Percentiles rank a stretch among this genome's conserved stretches.
These are phyloP conservation scores for Aphis gossypii DNA, from an alignment of 1,140 invertebrate genomes.

Conservation along the genomic window DNA sequence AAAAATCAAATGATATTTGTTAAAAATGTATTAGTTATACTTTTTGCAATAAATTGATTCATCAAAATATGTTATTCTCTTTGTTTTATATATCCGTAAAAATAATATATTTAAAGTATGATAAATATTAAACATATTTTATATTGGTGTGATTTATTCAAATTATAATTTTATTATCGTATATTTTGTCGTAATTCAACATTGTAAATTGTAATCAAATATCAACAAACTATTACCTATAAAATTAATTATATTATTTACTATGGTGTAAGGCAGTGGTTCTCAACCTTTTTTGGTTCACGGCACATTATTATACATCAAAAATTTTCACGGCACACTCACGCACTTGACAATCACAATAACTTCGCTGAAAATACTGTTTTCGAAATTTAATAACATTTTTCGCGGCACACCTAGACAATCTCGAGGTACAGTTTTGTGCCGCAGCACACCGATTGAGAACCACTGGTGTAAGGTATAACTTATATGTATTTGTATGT, in stretches of 20 bases:
- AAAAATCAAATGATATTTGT: neutral
- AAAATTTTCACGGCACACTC: too few relatives aligned
- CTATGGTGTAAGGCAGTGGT: neutral
- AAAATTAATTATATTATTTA: neutral
- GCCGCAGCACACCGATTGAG: too few relatives aligned
- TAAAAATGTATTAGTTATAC: neutral
- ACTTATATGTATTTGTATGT: neutral
- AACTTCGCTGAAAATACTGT: too few relatives aligned
- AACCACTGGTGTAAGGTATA: neutral
- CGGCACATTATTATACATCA: too few relatives aligned
- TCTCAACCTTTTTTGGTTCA: too few relatives aligned
- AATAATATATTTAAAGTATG: neutral
- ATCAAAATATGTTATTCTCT: neutral
- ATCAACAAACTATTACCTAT: neutral
- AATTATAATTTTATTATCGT: neutral
- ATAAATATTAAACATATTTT: too few relatives aligned
- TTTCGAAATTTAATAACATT: too few relatives aligned
- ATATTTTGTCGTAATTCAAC: neutral
- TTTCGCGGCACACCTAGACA: too few relatives aligned
- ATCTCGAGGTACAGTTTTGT: too few relatives aligned
- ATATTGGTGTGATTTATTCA: neutral
- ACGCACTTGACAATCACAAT: too few relatives aligned
- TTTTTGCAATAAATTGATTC: neutral
- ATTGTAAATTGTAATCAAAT: neutral
- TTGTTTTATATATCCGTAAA: neutral